Evolutionary conservation across 2,797 vertebrate genomes (phyloP), one percentile per base, ranked within the genome.

Genomic region (Pteropus rufus): DNA sequence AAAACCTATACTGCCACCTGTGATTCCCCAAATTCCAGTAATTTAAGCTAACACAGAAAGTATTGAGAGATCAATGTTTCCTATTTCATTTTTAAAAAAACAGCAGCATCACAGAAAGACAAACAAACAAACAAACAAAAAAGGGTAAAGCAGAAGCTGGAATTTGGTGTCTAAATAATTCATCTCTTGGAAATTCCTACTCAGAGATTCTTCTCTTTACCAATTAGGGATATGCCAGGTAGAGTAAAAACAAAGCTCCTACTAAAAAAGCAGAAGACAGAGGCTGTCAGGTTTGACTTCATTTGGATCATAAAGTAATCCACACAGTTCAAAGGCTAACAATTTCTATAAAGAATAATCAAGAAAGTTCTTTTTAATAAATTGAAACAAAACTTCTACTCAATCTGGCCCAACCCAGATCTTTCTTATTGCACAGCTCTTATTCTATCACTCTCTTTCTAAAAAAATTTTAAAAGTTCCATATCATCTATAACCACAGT

Each of bases 31-130:
- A 75, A 75, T 65, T 54, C 76, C 69, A 82, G 69, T 52, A 62
- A 31, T 67, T 80, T 54, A 76, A 76, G 73, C 24, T 41, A 82
- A 82, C 14, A 69, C 2, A 76, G 60, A 92, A 91, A 69, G 60
- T 76, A 69, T 10, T 92, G 60, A 69, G 49, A 95, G 41, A 41
- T 41, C n/a, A 52, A 49, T 75, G 10, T 14, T 89, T 85, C 44
- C 56, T 70, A 87, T n/a, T 86, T 56, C 54, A 76, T 87, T 88
- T 67, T 76, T 69, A 92, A 91, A 91, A 21, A 81, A 75, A 75
- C 1, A 81, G 26, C 31, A 73, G 44, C 65, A 82, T 49, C 39
- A 60, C 9, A 91, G 52, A 67, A 89, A n/a, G 76, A 88, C 34
- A 49, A 91, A 87, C 23, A 87, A 82, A 46, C 46, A 87, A 81